Conservation (phyloP, 2,888 invertebrate species). For the Hipparchia semele region DNA sequence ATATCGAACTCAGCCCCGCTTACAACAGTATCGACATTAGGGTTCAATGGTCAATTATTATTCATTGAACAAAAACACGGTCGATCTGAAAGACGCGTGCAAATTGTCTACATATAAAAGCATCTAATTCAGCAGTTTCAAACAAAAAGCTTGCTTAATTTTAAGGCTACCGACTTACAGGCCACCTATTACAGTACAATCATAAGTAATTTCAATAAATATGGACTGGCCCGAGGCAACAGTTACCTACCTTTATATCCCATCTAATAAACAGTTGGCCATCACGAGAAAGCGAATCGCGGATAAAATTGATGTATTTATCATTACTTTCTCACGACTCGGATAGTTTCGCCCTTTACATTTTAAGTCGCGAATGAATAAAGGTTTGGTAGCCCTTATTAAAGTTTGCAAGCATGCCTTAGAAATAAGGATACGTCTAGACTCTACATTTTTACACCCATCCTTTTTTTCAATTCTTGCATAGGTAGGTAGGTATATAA, state of each 20-base stretch:
- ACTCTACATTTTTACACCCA: background rate
- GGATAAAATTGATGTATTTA: conserved; percentile 80
- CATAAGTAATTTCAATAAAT: conserved; percentile 83
- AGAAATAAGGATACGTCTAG: conserved; percentile 10
- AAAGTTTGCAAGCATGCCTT: conserved; percentile 10
- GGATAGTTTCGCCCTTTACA: conserved; percentile 45
- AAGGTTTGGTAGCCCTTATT: conserved; percentile 34
- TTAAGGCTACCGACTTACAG: conserved; percentile 71
- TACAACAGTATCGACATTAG: conserved; percentile 4
- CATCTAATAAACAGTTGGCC: conserved; percentile 78
- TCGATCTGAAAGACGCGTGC: conserved; percentile 32
- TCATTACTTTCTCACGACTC: conserved; percentile 80
- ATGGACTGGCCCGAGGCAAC: conserved; percentile 63
- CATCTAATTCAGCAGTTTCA: conserved; percentile 70
- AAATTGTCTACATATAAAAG: conserved; percentile 58
- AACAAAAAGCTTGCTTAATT: conserved; percentile 72
- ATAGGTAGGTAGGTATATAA: background rate
- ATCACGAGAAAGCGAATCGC: conserved; percentile 80
- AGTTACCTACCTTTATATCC: conserved; percentile 72
- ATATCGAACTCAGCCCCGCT: background rate
- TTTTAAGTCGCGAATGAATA: conserved; percentile 47
- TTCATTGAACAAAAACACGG: conserved; percentile 23
- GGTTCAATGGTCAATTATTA: background rate
- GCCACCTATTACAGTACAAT: conserved; percentile 76
- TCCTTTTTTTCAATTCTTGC: background rate